phyloP scores from a whole-genome alignment of 2,797 vertebrate genomes.

The Dallia pectoralis region DNA sequence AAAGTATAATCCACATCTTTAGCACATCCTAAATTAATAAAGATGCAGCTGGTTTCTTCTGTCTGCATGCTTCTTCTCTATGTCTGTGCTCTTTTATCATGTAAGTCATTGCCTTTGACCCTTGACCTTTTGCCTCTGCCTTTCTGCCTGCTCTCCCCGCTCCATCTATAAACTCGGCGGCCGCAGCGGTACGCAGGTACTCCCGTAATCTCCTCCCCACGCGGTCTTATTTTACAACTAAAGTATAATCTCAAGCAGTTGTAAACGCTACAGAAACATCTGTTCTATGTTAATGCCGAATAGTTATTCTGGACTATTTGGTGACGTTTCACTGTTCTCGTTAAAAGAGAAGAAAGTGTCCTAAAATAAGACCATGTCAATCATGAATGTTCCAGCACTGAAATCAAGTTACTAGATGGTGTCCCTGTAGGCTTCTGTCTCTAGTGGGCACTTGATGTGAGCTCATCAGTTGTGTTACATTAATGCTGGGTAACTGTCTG shows the following conservation, averaged over 20 bases:
- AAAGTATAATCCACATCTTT: not conserved
- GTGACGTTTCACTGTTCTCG: not conserved
- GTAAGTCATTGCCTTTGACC: constrained; percentile 54
- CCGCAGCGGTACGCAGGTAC: constrained; percentile 68
- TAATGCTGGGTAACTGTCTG: constrained; percentile 9
- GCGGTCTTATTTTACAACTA: constrained; percentile 56
- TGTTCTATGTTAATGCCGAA: no score
- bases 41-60: not conserved
- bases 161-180: constrained; percentile 56
- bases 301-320: not conserved
- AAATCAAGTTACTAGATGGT: not conserved
- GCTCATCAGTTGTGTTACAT: not conserved
- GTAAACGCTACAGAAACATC: not conserved
- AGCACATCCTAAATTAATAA: not conserved
- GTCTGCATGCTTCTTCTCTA: constrained; percentile 36
- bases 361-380: constrained; percentile 56
- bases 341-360: constrained; percentile 1
- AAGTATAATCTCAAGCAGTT: not conserved
- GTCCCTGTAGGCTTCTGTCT: not conserved
- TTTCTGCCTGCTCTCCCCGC: constrained; percentile 63
- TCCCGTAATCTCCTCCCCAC: constrained; percentile 48
- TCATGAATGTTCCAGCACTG: constrained; percentile 46
- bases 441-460: not conserved
- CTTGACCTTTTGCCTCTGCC: constrained; percentile 47
- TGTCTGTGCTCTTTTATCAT: constrained; percentile 53